phyloP scores from a whole-genome alignment of 2,113 vertebrate genomes.

The Grallaria varia region DNA sequence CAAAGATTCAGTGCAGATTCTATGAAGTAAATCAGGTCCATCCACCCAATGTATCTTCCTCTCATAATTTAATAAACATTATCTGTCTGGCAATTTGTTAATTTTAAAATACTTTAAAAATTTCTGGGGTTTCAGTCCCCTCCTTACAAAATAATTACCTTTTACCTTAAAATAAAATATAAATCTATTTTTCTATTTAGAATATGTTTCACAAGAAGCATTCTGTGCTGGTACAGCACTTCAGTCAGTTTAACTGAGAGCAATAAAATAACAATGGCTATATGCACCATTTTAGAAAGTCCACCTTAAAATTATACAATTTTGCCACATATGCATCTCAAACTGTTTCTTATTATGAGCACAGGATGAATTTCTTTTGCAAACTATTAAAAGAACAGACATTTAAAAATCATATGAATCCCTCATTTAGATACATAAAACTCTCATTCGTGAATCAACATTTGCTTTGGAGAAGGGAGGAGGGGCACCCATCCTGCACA shows the following conservation, averaged over 20 bases:
- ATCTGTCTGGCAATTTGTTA: not conserved
- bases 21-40: not conserved
- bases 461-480: conserved; percentile 57
- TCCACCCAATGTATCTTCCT: not conserved
- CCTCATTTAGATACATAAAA: conserved; percentile 17
- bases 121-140: not conserved
- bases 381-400: conserved; percentile 6
- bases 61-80: not conserved
- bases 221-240: not conserved
- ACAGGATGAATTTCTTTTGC: not conserved
- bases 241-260: not conserved
- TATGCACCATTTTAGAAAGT: not conserved
- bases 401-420: not conserved
- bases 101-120: not conserved
- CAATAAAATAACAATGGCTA: conserved; percentile 2
- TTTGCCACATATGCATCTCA: not conserved
- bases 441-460: conserved; percentile 42
- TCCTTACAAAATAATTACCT: not conserved
- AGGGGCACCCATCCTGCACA: conserved; percentile 59
- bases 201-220: not conserved
- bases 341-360: conserved; percentile 12
- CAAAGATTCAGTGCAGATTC: not conserved
- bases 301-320: conserved; percentile 25
- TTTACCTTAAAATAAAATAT: not conserved
- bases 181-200: not conserved